Evolutionary conservation across 2,797 vertebrate genomes (phyloP), one percentile per base, ranked within the genome.

Genomic region (Siniperca undulata): DNA sequence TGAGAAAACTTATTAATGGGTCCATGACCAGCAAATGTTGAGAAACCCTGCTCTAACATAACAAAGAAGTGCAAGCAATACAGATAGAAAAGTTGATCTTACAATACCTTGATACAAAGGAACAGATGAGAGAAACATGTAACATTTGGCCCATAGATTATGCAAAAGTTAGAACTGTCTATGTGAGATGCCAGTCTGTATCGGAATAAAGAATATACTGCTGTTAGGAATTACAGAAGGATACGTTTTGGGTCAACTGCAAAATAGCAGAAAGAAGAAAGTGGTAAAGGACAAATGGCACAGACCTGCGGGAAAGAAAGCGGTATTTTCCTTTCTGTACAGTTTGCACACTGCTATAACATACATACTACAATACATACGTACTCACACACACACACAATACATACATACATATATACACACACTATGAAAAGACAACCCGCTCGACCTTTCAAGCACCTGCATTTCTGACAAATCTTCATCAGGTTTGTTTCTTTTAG

Each of bases 41-140:
- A 66, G 50, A 79, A 85, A 80, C 40, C 9, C 73, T 75, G 70
- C 60, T 71, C 20, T 30, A 55, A 80, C 38, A 75, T 44, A 1
- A 64, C 50, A 75, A 70, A 80, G 5, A 77, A 50, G 27, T 68
- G 53, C 84, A 85, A 88, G 80, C 81, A 81, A 48, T 69, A 82
- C 50, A 78, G 44, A 67, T 1, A 53, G 6, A 55, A 44, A 81
- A 60, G 0, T n/a, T 40, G 2, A 64, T 13, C 62, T 53, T n/a
- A 55, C 20, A 20, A 73, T 46, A 56, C 1, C 1, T 34, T 38
- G 30, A 48, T 44, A 77, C 7, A 74, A 68, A 85, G 17, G 12
- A 81, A 82, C 9, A 77, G n/a, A 52, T 53, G 12, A 74, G 14
- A 70, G 20, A 61, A 71, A 78, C 17, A 30, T 59, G 34, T 52